Base-by-base conservation (phyloP, 2,888 invertebrate genomes). In the Eupithecia tripunctaria region DNA sequence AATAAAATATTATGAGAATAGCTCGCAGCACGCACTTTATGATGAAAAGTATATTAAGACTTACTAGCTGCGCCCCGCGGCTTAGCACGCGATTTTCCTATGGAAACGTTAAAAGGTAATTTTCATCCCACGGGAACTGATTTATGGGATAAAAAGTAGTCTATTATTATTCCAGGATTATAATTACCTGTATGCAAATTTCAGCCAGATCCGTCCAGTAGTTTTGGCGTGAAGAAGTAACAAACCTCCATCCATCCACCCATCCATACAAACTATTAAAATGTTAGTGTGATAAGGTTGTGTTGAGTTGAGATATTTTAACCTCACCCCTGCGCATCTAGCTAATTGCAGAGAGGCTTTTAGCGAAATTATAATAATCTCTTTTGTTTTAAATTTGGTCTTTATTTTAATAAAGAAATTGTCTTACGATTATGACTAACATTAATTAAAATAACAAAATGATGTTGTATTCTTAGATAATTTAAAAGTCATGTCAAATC, bases 321-420 rank as follows among this genome's bases (percentile, higher is more conserved):
- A 70, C 21, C 69, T 27, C 67, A 63, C 63, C 69, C 60, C 70
- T 67, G 38, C 76, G 70, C 71, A 71, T 74, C 67, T 51, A 63
- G 62, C 63, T 74, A 70, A 76, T 76, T 71, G 65, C 67, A 21
- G 60, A 74, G 59, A 74, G 59, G 74, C 71, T 74, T 74, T 74
- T 72, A 77, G 18, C 67, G 38, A 71, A 60, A 67, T 71, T 73
- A 68, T 27, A 65, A 68, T 32, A 66, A 68, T 38, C 10, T 32
- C 68, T 62, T 36, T 47, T 63, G 15, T 59, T 59, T 59, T 27
- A 27, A 59, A 27, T 15, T 27, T 21, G 27, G 6, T 15, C 59
- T 27, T 18, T n/a, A 59, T 60, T 60, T 25, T 14, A 14, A 25
- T 25, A 18, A 60, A 60, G 27, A 60, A 29, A 2, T 18, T 18